Evolutionary conservation across 2,797 vertebrate species (phyloP), one percentile per base, ranked within the genome.

Genomic region (Strix occidentalis): DNA sequence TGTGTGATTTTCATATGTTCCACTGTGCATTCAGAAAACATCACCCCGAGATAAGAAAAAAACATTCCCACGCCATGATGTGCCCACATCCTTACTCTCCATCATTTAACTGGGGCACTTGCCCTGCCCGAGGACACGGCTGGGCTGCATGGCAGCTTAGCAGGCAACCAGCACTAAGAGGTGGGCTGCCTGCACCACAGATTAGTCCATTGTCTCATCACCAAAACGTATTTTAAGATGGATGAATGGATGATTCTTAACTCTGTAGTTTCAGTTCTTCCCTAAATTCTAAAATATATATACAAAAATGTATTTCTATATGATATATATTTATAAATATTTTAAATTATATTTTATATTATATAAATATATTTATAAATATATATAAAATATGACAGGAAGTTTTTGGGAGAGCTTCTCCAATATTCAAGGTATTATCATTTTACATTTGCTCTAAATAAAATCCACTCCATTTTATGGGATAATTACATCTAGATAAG

Each of bases 181-280:
- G 24, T 16, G 9, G 25, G 50, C 89, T 57, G 65, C 81, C 85
- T 33, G 60, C 96, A 35, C 96, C 97, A 87, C 68, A 95, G 93
- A 6, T 93, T 51, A 96, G 87, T 60, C 60, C 89, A 60, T 4
- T 29, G 65, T 14, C 13, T 43, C 80, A 28, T 26, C 9, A 4
- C 48, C 76, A 37, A 60, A 25, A 33, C 20, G 10, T 6, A 60
- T 60, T 72, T 51, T 23, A 25, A 31, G 25, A 24, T 26, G 23
- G 48, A 12, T 4, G 31, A 6, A 5, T 0, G 18, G 8, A 6
- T 0, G 23, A 25, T 54, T 80, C 61, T 29, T 25, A 68, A n/a
- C 54, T 9, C 9, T 1, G 0, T 12, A 6, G 29, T 14, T 41
- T 41, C 35, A 50, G 24, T 20, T 51, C 48, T 43, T 53, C 35